These are phyloP conservation scores for Coremacera marginata DNA, from an alignment of 2,888 invertebrate species.

Conservation along the genomic window DNA sequence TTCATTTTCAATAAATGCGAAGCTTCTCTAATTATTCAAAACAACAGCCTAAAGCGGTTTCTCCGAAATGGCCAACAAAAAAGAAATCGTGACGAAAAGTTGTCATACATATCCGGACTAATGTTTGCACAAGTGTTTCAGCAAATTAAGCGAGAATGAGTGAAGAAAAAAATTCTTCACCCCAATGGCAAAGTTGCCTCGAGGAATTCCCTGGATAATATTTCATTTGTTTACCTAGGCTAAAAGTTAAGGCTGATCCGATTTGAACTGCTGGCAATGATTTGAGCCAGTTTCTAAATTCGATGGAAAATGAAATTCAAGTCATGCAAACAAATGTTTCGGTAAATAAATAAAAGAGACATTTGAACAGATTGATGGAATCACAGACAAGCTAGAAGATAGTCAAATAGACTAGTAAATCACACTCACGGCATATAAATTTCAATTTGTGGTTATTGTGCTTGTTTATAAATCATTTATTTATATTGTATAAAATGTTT, in stretches of 20 bases:
- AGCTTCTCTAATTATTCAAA: slow-evolving; percentile 26
- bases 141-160: background rate
- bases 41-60: slow-evolving; percentile 23
- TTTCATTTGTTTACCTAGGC: slow-evolving; percentile 13
- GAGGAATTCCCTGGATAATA: slow-evolving; percentile 29
- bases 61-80: background rate
- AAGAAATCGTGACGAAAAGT: slow-evolving; percentile 56
- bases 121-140: slow-evolving; percentile 62
- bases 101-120: slow-evolving; percentile 58
- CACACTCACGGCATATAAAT: slow-evolving; percentile 62
- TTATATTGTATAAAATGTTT: slow-evolving; percentile 29
- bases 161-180: background rate
- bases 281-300: background rate
- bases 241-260: slow-evolving; percentile 20
- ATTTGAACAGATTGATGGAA: background rate
- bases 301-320: slow-evolving; percentile 30
- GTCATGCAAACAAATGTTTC: slow-evolving; percentile 16
- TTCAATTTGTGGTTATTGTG: slow-evolving; percentile 53
- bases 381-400: slow-evolving; percentile 30
- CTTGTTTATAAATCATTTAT: slow-evolving; percentile 41
- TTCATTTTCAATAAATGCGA: background rate
- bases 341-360: background rate
- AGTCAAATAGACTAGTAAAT: slow-evolving; percentile 51
- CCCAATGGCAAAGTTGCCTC: background rate
- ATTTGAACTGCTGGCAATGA: background rate